These are phyloP conservation scores for Donacobius atricapilla DNA, from an alignment of 2,113 vertebrate species.

Conservation along the genomic window DNA sequence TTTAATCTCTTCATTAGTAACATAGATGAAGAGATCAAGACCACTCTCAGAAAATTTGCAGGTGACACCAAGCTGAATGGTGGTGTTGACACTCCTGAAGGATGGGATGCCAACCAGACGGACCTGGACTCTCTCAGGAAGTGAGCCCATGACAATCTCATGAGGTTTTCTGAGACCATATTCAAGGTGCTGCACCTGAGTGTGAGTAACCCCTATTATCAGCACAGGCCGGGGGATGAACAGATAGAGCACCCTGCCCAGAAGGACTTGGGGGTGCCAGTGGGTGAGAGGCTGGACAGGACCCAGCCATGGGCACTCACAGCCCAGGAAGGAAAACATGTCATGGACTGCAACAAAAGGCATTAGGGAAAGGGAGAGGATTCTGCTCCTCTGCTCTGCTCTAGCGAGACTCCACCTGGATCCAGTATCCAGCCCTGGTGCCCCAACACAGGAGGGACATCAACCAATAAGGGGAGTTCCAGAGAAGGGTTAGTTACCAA, in stretches of 20 bases:
- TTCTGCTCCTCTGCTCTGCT: background rate
- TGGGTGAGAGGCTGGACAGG: background rate
- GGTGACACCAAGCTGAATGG: background rate
- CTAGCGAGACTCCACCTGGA: background rate
- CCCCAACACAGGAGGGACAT: background rate
- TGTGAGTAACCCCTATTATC: too few relatives aligned
- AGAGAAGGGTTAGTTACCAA: background rate
- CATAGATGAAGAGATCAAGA: background rate
- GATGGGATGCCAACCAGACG: background rate
- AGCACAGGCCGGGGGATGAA: background rate
- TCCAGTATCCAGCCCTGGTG: background rate
- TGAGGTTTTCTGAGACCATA: fast-evolving
- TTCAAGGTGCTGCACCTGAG: too few relatives aligned
- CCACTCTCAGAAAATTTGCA: background rate
- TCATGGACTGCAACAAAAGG: background rate
- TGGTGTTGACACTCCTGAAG: background rate
- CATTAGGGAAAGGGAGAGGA: background rate
- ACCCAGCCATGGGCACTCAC: fast-evolving
- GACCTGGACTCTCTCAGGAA: fast-evolving
- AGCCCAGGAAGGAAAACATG: background rate
- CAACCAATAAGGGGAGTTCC: fast-evolving
- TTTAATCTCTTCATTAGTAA: background rate
- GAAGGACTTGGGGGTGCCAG: too few relatives aligned
- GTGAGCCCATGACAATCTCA: fast-evolving
- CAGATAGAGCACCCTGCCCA: background rate